Percentiles rank a stretch among this genome's conserved stretches.
Conservation (phyloP, 1,140 invertebrate species). For the Drosophila repleta region DNA sequence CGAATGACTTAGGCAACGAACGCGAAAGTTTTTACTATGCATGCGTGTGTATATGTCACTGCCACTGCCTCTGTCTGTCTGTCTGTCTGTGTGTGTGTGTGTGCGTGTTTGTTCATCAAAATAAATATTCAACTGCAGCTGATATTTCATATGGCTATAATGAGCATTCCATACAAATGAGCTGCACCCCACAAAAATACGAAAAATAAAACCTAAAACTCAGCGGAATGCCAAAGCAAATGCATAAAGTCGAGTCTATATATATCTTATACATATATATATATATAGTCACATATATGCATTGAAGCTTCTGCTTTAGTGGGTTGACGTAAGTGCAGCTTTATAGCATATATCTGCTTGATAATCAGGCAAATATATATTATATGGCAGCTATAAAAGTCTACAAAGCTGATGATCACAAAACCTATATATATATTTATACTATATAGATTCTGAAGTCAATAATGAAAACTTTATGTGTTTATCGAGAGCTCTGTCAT, state of each 20-base stretch:
- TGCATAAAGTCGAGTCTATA: not conserved
- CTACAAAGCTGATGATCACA: too few species aligned
- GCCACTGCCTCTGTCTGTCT: not conserved
- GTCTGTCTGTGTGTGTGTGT: not conserved
- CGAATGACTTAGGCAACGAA: constrained; percentile 56
- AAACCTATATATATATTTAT: too few species aligned
- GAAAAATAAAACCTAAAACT: constrained; percentile 8
- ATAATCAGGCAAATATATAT: not conserved
- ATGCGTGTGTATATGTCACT: constrained; percentile 11
- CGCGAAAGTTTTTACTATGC: constrained; percentile 61
- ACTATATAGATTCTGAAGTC: too few species aligned
- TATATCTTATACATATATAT: not conserved
- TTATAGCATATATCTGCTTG: not conserved
- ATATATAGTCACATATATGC: not conserved
- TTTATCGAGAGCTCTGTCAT: too few species aligned
- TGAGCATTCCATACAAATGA: constrained; percentile 42
- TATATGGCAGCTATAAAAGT: not conserved
- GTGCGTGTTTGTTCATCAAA: constrained; percentile 13
- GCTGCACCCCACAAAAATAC: constrained; percentile 27
- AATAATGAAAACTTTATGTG: too few species aligned
- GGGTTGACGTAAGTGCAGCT: not conserved
- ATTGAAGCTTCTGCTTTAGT: not conserved
- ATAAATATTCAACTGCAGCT: constrained; percentile 28
- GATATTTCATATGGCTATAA: constrained; percentile 24
- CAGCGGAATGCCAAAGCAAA: not conserved